phyloP scores from a whole-genome alignment of 2,113 vertebrate species.

The Cryptoleucopteryx plumbea region DNA sequence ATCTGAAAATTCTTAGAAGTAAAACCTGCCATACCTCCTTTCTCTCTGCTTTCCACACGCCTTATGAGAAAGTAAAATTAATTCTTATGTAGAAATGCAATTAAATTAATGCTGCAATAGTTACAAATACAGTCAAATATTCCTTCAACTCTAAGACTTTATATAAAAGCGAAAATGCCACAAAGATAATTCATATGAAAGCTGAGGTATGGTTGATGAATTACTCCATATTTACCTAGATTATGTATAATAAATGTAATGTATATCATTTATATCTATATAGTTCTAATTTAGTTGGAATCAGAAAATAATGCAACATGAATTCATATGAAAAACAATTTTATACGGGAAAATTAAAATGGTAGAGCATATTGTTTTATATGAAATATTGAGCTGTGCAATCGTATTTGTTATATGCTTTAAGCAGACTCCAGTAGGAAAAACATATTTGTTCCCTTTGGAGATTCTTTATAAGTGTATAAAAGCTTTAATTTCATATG shows the following conservation, averaged over 20 bases:
- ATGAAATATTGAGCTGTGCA: neutral
- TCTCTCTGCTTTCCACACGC: constrained; percentile 22
- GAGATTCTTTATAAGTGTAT: neutral
- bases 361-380: neutral
- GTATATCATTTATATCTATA: constrained; percentile 48
- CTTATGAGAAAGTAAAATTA: constrained; percentile 24
- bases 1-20: rapidly evolving
- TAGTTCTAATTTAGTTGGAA: constrained; percentile 19
- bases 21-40: neutral
- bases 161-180: neutral
- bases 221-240: constrained; percentile 29
- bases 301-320: constrained; percentile 46
- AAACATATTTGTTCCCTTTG: neutral
- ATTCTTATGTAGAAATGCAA: neutral
- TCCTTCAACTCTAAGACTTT: constrained; percentile 13
- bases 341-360: neutral
- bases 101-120: constrained; percentile 8
- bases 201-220: constrained; percentile 32
- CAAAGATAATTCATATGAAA: neutral
- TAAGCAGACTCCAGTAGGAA: neutral
- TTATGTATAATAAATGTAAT: constrained; percentile 54
- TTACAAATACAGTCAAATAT: constrained; percentile 33
- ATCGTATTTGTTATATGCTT: neutral
- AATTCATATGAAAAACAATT: neutral
- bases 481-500: neutral